Evolutionary conservation across 64 coral and sea anemone genomes (phyloP).

Genomic region (Trachythela sp.): DNA sequence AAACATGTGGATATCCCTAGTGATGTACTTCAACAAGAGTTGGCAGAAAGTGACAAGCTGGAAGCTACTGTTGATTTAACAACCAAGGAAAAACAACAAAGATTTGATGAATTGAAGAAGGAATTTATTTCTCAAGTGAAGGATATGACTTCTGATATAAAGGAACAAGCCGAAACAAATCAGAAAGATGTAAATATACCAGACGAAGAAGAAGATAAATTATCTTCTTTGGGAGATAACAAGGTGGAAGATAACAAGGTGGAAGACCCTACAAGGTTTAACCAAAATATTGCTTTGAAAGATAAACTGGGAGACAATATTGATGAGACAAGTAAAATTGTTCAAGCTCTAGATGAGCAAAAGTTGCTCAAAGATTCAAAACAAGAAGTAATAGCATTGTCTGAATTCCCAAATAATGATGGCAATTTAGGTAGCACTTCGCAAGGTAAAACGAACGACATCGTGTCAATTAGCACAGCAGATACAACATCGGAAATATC

Average conservation of each 20-base stretch:
- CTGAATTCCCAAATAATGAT: not conserved
- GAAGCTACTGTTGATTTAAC: not conserved
- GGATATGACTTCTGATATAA: not conserved
- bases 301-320: not conserved
- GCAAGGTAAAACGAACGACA: not conserved
- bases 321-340: not conserved
- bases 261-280: not conserved
- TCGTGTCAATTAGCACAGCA: not conserved
- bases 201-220: not conserved
- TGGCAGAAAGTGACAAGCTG: not conserved
- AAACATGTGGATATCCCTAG: not conserved
- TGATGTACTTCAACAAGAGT: not conserved
- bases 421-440: not conserved
- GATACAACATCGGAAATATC: not conserved
- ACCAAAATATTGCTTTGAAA: not conserved
- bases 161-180: not conserved
- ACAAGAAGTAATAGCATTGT: not conserved
- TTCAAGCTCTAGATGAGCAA: not conserved
- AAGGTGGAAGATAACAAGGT: too few species aligned
- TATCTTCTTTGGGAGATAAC: not conserved
- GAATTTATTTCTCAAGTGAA: not conserved
- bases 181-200: not conserved
- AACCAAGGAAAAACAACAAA: not conserved
- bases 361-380: not conserved
- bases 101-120: not conserved